Base-by-base conservation (phyloP, 2,888 invertebrate species). In the Cheilosia scutellata region DNA sequence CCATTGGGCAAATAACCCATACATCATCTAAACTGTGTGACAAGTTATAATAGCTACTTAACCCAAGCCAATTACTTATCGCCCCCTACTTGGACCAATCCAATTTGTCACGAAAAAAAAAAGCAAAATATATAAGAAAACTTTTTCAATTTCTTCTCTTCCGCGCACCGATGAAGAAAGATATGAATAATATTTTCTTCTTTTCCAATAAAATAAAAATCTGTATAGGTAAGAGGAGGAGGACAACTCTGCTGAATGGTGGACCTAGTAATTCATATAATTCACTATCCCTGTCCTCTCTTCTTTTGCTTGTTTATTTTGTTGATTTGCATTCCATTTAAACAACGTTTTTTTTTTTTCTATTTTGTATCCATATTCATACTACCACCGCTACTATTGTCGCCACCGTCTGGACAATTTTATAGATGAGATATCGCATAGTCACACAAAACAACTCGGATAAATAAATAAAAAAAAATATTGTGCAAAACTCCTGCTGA, bases 401-500 rank as follows among this genome's bases (percentile, higher is more conserved):
- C 63, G 55, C 51, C 62, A 58, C 42, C 55, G 63, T 66, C 57
- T 76, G 63, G 74, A 83, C 83, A 72, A 44, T 71, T 84, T 77
- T 76, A 75, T 80, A 76, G 80, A 80, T 66, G 75, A 75, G 63
- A 75, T 75, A 84, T 80, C 71, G 71, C 74, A 55, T 25, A 72
- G 49, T 72, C 57, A 55, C 63, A 58, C 13, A 57, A 70, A 62
- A 83, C 47, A 72, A 53, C 44, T 55, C 44, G 57, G 53, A 72
- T 40, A 37, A 42, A 25, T 70, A 65, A 9, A 57, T 44, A 51
- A 47, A 20, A 51, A 42, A 33, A 51, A 57, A 51, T n/a, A n/a
- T 4, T 66, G 29, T 47, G 31, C 9, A 60, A 33, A 68, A 55
- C 83, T 55, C 63, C 53, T 51, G 66, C 40, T 63, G 75, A 57